Evolutionary conservation across 2,113 vertebrate genomes (phyloP).

Genomic region (Dryoscopus gambensis): DNA sequence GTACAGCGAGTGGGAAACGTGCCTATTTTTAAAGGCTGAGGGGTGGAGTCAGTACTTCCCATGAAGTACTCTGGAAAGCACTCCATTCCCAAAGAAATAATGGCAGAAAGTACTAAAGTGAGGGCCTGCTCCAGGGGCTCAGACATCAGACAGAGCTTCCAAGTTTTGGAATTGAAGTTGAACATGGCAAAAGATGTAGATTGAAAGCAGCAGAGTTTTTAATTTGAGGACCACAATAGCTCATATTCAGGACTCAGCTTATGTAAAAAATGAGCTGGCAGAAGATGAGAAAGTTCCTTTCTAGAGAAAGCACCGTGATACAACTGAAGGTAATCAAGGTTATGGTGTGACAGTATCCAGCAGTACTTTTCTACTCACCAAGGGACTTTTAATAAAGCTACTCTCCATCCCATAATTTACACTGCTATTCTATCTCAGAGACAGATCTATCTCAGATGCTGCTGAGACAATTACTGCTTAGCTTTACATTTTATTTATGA

Average conservation of each 20-base stretch:
- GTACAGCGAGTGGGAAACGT: not conserved
- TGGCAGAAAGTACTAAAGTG: not conserved
- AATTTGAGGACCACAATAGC: not conserved
- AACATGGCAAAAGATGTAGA: not conserved
- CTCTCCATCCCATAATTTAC: not conserved
- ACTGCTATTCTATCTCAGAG: not conserved
- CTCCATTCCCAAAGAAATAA: not conserved
- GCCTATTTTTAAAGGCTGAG: not conserved
- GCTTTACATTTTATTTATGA: not conserved
- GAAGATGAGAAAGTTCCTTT: not conserved
- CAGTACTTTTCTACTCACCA: not conserved
- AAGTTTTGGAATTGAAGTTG: not conserved
- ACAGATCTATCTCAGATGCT: not conserved
- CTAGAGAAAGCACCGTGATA: not conserved
- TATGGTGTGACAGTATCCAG: not conserved
- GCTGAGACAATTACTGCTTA: not conserved
- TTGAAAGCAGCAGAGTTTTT: not conserved
- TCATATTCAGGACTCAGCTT: not conserved
- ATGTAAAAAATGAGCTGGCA: not conserved
- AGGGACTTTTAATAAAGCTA: not conserved
- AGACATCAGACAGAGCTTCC: not conserved
- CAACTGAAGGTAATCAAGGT: not conserved
- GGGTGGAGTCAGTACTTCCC: not conserved
- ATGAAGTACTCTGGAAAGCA: not conserved
- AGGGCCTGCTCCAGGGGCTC: not conserved